Conservation (phyloP, 2,113 vertebrate species). For the Pseudopipra pipra region DNA sequence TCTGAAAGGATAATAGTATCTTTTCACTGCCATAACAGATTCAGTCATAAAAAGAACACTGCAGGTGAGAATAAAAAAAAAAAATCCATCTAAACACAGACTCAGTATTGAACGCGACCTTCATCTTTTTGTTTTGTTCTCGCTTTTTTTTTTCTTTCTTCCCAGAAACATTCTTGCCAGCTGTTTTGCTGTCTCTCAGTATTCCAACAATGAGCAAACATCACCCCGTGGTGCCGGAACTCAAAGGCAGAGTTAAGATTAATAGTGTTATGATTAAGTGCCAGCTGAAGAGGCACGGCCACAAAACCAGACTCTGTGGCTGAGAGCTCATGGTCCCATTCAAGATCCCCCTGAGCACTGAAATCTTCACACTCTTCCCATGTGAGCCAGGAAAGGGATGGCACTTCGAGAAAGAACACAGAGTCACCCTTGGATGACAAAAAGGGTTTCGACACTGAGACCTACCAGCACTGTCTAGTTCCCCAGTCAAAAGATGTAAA, state of each 20-base stretch:
- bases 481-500: neutral
- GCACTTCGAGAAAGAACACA: conserved; percentile 6
- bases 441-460: neutral
- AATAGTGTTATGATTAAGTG: neutral
- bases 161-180: neutral
- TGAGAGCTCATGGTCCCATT: neutral
- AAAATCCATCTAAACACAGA: neutral
- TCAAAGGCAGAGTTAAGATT: neutral
- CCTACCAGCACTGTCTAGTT: neutral
- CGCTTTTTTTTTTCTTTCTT: neutral
- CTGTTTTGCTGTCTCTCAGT: neutral
- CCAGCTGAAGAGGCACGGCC: neutral
- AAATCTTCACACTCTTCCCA: neutral
- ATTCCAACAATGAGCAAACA: neutral
- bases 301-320: neutral
- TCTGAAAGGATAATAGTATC: neutral
- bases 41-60: neutral
- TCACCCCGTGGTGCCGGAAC: neutral
- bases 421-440: neutral
- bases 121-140: neutral
- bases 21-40: neutral
- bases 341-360: neutral
- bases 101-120: neutral
- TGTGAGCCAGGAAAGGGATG: neutral
- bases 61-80: neutral